These are phyloP conservation scores for Amniataba percoides DNA, from an alignment of 2,797 vertebrate genomes.

Conservation along the genomic window DNA sequence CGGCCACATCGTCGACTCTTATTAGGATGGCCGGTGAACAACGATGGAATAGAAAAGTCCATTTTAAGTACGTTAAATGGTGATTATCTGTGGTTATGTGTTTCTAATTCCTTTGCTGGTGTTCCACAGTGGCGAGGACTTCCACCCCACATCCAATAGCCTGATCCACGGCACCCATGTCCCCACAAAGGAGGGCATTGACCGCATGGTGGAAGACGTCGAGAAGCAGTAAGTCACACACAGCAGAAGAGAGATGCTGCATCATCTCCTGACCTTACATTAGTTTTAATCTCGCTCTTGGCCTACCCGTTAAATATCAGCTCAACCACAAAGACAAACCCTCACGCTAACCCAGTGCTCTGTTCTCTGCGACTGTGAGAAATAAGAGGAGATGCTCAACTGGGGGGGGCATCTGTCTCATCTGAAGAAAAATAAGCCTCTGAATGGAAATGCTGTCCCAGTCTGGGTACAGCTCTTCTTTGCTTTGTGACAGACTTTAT, in stretches of 20 bases:
- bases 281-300: neutral
- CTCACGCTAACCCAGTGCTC: neutral
- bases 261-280: neutral
- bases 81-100: slow-evolving; percentile 51
- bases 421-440: slow-evolving; percentile 27
- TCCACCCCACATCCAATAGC: slow-evolving; percentile 94
- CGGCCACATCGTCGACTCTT: slow-evolving; percentile 23
- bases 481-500: neutral
- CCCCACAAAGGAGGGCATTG: slow-evolving; percentile 90
- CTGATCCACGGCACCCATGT: slow-evolving; percentile 95
- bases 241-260: neutral
- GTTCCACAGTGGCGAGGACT: slow-evolving; percentile 90
- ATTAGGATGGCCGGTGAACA: slow-evolving; percentile 21
- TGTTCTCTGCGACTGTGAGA: neutral
- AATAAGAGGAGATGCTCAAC: neutral
- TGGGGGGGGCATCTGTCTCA: neutral
- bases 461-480: neutral
- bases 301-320: neutral
- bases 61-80: slow-evolving; percentile 36
- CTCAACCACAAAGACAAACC: neutral
- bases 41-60: slow-evolving; percentile 56
- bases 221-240: slow-evolving; percentile 94
- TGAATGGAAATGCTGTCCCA: slow-evolving; percentile 21
- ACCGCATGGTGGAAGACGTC: slow-evolving; percentile 95
- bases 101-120: slow-evolving; percentile 60